phyloP scores from a whole-genome alignment of 2,113 vertebrate species.

The Noctilio leporinus region DNA sequence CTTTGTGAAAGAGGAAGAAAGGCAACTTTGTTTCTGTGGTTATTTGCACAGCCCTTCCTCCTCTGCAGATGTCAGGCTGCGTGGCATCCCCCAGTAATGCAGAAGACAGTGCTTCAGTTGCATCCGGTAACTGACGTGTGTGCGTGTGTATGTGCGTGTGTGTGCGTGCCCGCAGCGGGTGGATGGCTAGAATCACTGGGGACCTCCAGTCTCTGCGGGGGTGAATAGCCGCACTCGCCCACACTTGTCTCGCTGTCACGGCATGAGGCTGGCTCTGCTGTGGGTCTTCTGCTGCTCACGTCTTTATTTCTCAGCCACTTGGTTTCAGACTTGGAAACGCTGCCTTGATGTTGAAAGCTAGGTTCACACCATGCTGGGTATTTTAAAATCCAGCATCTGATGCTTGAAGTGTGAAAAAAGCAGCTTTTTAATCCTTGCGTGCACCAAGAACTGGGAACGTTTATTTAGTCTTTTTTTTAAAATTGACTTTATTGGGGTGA shows the following conservation, averaged over 20 bases:
- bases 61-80: too few relatives aligned
- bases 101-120: neutral
- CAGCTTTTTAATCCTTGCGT: conserved; percentile 12
- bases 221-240: neutral
- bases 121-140: neutral
- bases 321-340: conserved; percentile 38
- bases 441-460: neutral
- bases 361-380: conserved; percentile 40
- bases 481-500: too few relatives aligned
- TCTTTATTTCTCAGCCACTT: conserved; percentile 23
- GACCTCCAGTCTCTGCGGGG: neutral
- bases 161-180: fast-evolving
- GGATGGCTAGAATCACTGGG: neutral
- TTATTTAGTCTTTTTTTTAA: too few relatives aligned
- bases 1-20: neutral
- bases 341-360: conserved; percentile 37
- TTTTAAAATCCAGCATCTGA: conserved; percentile 61
- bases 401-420: conserved; percentile 51
- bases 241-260: neutral
- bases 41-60: neutral
- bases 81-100: neutral
- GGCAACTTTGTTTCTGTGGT: neutral
- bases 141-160: fast-evolving
- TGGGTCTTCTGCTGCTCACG: neutral
- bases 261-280: fast-evolving